Conservation (phyloP, 2,888 invertebrate species). For the Pollenia amentaria region DNA sequence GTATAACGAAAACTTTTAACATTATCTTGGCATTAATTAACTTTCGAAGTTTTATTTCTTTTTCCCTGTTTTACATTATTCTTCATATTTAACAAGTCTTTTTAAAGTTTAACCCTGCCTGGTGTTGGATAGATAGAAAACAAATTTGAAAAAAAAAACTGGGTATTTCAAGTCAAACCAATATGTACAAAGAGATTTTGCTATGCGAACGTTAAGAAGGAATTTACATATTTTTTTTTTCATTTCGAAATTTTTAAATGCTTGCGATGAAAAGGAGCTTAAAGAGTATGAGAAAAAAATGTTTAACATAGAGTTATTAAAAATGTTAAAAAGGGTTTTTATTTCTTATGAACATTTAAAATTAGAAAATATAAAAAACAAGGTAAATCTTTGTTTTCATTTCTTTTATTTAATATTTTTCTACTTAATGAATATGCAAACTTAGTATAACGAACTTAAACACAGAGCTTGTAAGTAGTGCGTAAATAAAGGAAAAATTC, state of each 20-base stretch:
- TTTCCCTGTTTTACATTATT: slow-evolving; percentile 3
- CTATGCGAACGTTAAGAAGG: slow-evolving; percentile 21
- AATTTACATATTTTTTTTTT: slow-evolving; percentile 40
- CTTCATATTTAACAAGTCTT: slow-evolving; percentile 27
- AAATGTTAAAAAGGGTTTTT: neutral
- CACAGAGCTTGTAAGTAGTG: too few relatives aligned
- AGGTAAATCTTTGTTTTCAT: neutral
- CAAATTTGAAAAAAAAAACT: slow-evolving; percentile 20
- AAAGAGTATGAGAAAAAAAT: neutral
- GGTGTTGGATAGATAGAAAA: slow-evolving; percentile 1
- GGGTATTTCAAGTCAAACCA: slow-evolving; percentile 27
- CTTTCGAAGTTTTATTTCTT: slow-evolving; percentile 55
- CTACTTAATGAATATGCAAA: neutral
- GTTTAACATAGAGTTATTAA: slow-evolving; percentile 8
- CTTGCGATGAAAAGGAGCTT: neutral
- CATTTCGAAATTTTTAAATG: slow-evolving; percentile 6
- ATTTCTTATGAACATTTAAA: neutral
- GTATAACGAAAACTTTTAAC: slow-evolving; percentile 39
- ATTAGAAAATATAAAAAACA: neutral
- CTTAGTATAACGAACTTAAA: neutral
- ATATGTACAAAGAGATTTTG: slow-evolving; percentile 44
- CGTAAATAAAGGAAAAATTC: too few relatives aligned
- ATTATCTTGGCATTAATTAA: slow-evolving; percentile 71
- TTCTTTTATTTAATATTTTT: neutral
- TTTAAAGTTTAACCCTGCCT: slow-evolving; percentile 6